Evolutionary conservation across 1,140 invertebrate species (phyloP), one percentile per base, ranked within the genome.

Genomic region (Gonioctena quinquepunctata): DNA sequence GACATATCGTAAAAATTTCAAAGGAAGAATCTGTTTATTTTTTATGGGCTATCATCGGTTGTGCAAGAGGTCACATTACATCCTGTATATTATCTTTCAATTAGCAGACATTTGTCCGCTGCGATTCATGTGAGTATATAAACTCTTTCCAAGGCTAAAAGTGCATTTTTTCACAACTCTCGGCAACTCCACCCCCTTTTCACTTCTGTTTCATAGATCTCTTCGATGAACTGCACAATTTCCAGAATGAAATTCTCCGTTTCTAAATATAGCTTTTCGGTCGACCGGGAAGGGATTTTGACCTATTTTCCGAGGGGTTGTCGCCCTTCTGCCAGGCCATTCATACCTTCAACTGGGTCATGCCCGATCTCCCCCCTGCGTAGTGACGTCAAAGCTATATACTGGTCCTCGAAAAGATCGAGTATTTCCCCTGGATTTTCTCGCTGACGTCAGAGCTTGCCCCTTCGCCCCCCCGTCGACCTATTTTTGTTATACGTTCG

Each of bases 331-430:
- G 64, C 72, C 65, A 76, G 77, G 74, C 79, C 79, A 80, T 80
- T 80, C 79, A 80, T 80, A 74, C 70, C 70, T 72, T 68, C 48
- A 79, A 77, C 62, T 77, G 74, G 79, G 79, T 80, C 79, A 76
- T 49, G 26, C 57, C 22, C 56, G 25, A 11, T 5, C 50, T 22
- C 19, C 33, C 33, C 23, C 33, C 23, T 48, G 19, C 22, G 57
- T 26, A 26, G 19, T 28, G 21, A 16, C 25, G 27, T 27, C 63
- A 26, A 19, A 25, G 68, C 25, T 64, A 68, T 54, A 60, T 50
- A 48, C 59, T 49, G 56, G 22, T 26, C 49, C 48, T 59, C 27
- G 61, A 54, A 66, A 52, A 23, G 33, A 33, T 48, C 60, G 27
- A 50, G 42, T 66, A 28, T 63, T 63, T 63, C 61, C 42, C 61